Conservation (phyloP, 30 jellyfish, hydroid and myxozoan species). For the Aurelia aurita complex sp. Pacific region DNA sequence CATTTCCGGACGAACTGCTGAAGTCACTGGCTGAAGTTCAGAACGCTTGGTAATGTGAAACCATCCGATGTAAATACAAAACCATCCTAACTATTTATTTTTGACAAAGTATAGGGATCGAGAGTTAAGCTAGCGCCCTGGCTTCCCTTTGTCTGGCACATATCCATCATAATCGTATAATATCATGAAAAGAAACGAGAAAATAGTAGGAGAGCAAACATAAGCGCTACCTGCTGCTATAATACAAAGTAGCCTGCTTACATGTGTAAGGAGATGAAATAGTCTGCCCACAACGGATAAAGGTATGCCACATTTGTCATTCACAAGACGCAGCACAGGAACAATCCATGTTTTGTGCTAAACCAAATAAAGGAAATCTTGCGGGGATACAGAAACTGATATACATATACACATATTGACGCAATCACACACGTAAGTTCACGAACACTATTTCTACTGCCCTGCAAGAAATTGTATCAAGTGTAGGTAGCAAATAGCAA, state of each 20-base stretch:
- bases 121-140: too few species aligned
- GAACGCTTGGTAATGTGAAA: too few species aligned
- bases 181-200: slow-evolving; percentile 20
- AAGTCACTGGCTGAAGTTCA: too few species aligned
- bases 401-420: background rate
- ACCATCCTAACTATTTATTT: too few species aligned
- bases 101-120: too few species aligned
- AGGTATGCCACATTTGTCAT: slow-evolving; percentile 17
- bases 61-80: too few species aligned
- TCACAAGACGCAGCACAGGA: background rate
- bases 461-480: too few species aligned
- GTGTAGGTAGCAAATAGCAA: too few species aligned
- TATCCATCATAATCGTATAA: slow-evolving; percentile 29
- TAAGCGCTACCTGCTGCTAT: slow-evolving; percentile 42
- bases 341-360: slow-evolving; percentile 19
- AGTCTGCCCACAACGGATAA: slow-evolving; percentile 26
- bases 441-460: background rate
- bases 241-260: slow-evolving; percentile 21
- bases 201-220: slow-evolving; percentile 32
- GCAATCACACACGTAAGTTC: too few species aligned
- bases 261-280: slow-evolving; percentile 35
- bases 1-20: too few species aligned
- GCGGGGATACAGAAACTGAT: background rate
- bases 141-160: background rate
- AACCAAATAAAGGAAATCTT: slow-evolving; percentile 23